Base-by-base conservation (phyloP, 2,888 invertebrate genomes). In the Phlogophora meticulosa region DNA sequence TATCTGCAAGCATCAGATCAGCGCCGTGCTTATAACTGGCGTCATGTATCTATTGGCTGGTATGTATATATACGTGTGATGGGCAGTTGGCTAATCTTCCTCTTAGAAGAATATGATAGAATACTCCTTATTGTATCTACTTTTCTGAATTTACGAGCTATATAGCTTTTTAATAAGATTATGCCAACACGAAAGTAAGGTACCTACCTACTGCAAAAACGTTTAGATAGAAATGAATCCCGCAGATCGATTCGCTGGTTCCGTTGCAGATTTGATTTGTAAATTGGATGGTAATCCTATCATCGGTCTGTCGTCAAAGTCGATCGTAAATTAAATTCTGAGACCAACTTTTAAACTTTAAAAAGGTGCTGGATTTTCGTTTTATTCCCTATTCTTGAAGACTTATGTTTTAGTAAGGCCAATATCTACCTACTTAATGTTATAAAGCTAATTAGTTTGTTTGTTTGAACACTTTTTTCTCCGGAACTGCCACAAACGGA, bases 31-130 rank as follows among this genome's bases (percentile, higher is more conserved):
- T 64, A 97, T 99, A 46, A 99, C 99, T 0, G 99, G 99, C 15
- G 99, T 99, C 59, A 98, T 99, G 97, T 99, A 99, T 92, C 96
- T 98, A 64, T 93, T 99, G 88, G 98, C 99, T 91, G 98, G 98
- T 98, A 91, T 94, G 95, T 80, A 38, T 22, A 3, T 24, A 15
- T 28, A 57, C 42, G 5, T 42, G 17, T 42, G 9, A 17, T 9
- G n/a, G 13, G 11, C 43, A 11, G 20, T 43, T 10, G 11, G 20
- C 10, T 43, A 2, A 28, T 2, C 28, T 28, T 28, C 5, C 4
- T 28, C n/a, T n/a, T n/a, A n/a, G n/a, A n/a, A n/a, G n/a, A n/a
- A n/a, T n/a, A n/a, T n/a, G n/a, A n/a, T n/a, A n/a, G n/a, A n/a
- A n/a, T n/a, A n/a, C n/a, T n/a, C n/a, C n/a, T n/a, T n/a, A n/a